A percentile compares a stretch with the other conserved stretches of the same genome.
Conservation (phyloP, 2,888 invertebrate species). For the Apodemia hepburni region DNA sequence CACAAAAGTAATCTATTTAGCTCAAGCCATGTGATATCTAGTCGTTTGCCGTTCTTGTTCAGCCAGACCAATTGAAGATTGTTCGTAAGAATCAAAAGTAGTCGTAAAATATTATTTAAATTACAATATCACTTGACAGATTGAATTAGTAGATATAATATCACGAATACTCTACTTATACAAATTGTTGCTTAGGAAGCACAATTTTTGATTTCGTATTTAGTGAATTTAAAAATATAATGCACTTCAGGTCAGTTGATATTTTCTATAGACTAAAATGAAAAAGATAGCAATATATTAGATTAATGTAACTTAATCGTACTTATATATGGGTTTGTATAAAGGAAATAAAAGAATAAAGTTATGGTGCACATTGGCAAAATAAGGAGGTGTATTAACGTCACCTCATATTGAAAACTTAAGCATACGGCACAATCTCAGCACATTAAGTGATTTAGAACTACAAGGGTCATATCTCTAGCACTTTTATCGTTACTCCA, state of each 20-base stretch:
- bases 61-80: slow-evolving; percentile 22
- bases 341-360: slow-evolving; percentile 65
- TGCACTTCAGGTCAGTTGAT: slow-evolving; percentile 60
- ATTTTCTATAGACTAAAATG: slow-evolving; percentile 76
- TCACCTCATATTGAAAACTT: slow-evolving; percentile 62
- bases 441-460: slow-evolving; percentile 61
- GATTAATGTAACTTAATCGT: slow-evolving; percentile 75
- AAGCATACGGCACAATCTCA: slow-evolving; percentile 71
- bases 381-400: slow-evolving; percentile 61
- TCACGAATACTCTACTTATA: slow-evolving; percentile 20
- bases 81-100: slow-evolving; percentile 20
- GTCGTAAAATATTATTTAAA: slow-evolving; percentile 21
- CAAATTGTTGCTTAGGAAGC: slow-evolving; percentile 25
- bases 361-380: slow-evolving; percentile 68
- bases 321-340: slow-evolving; percentile 73
- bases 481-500: slow-evolving; percentile 63
- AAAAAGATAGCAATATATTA: slow-evolving; percentile 79
- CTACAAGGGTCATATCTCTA: slow-evolving; percentile 29
- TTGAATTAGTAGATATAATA: slow-evolving; percentile 17
- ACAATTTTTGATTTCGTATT: slow-evolving; percentile 25
- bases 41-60: slow-evolving; percentile 56
- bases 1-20: slow-evolving; percentile 36
- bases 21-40: slow-evolving; percentile 79
- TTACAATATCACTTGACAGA: slow-evolving; percentile 19
- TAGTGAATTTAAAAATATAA: slow-evolving; percentile 36